Conservation (phyloP, 2,888 invertebrate genomes). For the Athripsodes cinereus region DNA sequence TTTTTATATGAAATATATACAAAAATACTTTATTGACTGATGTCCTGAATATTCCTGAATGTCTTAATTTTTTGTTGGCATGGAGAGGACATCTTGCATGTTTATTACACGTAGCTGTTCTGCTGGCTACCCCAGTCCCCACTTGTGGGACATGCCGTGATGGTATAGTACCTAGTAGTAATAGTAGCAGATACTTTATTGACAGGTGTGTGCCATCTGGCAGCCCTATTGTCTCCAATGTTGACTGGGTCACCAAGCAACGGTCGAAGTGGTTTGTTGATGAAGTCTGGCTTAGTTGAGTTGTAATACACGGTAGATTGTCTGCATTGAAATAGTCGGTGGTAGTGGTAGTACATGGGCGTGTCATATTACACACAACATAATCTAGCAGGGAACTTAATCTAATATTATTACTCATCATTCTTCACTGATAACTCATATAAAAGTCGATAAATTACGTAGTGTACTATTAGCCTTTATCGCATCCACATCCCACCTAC, state of each 20-base stretch:
- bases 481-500: background rate
- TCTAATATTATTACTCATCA: slow-evolving; percentile 1
- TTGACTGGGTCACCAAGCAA: slow-evolving; percentile 20
- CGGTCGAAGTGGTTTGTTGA: slow-evolving; percentile 17
- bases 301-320: background rate
- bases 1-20: too few species aligned
- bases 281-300: background rate
- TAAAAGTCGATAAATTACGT: background rate
- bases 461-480: background rate
- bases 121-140: too few species aligned
- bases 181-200: too few species aligned
- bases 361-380: slow-evolving; percentile 7
- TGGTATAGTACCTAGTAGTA: too few species aligned
- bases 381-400: background rate
- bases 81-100: too few species aligned
- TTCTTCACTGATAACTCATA: background rate
- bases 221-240: slow-evolving; percentile 2
- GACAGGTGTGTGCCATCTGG: background rate
- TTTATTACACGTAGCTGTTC: too few species aligned
- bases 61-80: too few species aligned
- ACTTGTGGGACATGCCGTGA: too few species aligned
- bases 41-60: too few species aligned
- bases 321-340: background rate
- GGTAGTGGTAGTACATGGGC: slow-evolving; percentile 5
- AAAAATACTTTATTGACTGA: too few species aligned